Percentiles rank a stretch among this genome's conserved stretches.
Evolutionary conservation across 2,888 invertebrate species (phyloP).

Genomic region (Embidobia sp.): DNA sequence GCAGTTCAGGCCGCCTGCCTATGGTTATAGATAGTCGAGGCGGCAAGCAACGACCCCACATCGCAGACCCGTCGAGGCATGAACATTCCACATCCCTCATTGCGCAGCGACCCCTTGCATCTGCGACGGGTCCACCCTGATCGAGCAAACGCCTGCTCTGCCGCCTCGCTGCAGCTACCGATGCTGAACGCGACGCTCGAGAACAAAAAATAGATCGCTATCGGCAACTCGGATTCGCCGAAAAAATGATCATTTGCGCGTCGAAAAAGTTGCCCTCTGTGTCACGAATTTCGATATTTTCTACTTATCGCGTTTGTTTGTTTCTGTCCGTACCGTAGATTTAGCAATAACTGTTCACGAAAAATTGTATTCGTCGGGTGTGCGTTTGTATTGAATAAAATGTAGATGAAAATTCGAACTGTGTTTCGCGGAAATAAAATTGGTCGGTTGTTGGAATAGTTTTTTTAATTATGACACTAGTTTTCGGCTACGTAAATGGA

Average conservation of each 20-base stretch:
- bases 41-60: conserved; percentile 56
- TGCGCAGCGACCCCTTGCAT: conserved; percentile 60
- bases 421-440: too few species aligned
- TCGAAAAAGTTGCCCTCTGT: too few species aligned
- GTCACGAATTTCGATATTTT: too few species aligned
- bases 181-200: conserved; percentile 40
- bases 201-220: conserved; percentile 43
- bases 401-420: too few species aligned
- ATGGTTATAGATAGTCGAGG: conserved; percentile 55
- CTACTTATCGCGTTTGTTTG: too few species aligned
- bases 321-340: too few species aligned
- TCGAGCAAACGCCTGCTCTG: conserved; percentile 12
- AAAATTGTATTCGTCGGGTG: too few species aligned
- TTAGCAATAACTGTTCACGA: too few species aligned
- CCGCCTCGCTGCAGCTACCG: conserved; percentile 31
- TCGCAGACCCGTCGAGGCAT: conserved; percentile 56
- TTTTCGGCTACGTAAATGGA: too few species aligned
- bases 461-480: too few species aligned
- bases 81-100: conserved; percentile 64
- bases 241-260: conserved; percentile 17
- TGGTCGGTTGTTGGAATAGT: too few species aligned
- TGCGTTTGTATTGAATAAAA: too few species aligned
- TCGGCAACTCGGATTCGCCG: conserved; percentile 15
- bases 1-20: conserved; percentile 19
- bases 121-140: conserved; percentile 57